Evolutionary conservation across 1,140 invertebrate species (phyloP), one percentile per base, ranked within the genome.

Genomic region (Liolophura sinensis): DNA sequence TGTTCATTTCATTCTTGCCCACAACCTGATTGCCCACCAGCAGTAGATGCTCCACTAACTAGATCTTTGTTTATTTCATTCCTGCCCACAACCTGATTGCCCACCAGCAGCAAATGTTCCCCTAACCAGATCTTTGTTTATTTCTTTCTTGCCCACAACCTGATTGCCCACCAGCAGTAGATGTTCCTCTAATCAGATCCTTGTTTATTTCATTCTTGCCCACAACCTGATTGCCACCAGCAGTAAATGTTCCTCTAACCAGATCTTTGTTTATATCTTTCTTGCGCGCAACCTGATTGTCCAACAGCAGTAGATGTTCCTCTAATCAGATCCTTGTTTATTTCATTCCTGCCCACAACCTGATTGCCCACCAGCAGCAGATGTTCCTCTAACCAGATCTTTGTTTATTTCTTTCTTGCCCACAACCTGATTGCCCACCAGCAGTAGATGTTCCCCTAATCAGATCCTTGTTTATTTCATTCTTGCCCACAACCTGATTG

Each of bases 141-240:
- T n/a, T n/a, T n/a, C n/a, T n/a, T n/a, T n/a, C n/a, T 96, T 98
- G 1, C 95, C 95, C 40, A 83, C 82, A 54, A 94, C 89, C 86
- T 99, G 96, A 85, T 98, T 98, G 0, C 97, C 97, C 54, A 99
- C 93, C 46, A 99, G 80, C 15, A 98, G 86, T 18, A 98, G 85
- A 88, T 99, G 94, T 76, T 97, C 92, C 0, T 94, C 95, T 1
- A 98, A 7, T 92, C 91, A 14, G 97, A n/a, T n/a, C n/a, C n/a
- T n/a, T n/a, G n/a, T n/a, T n/a, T n/a, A n/a, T n/a, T n/a, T n/a
- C n/a, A n/a, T n/a, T n/a, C n/a, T n/a, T n/a, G n/a, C n/a, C n/a
- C n/a, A n/a, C n/a, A n/a, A n/a, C n/a, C n/a, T n/a, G n/a, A n/a
- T n/a, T n/a, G n/a, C n/a, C n/a, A n/a, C n/a, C n/a, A n/a, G n/a